Conservation (phyloP, 2,888 invertebrate genomes). For the Strigamia crassipes region DNA sequence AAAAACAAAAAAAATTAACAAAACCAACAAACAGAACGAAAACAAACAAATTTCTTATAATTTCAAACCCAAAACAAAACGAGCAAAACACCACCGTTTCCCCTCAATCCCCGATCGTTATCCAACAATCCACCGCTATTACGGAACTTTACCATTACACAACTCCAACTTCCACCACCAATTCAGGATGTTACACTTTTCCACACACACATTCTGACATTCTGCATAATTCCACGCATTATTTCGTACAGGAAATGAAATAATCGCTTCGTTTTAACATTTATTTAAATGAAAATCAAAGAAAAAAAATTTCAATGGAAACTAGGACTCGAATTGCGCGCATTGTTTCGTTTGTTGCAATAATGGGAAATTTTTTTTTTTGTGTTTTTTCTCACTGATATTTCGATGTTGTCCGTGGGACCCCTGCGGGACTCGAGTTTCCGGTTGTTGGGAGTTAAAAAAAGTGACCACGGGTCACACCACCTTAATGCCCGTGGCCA, state of each 20-base stretch:
- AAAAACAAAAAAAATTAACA: too few relatives aligned
- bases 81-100: too few relatives aligned
- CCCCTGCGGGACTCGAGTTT: not conserved
- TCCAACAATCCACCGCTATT: not conserved
- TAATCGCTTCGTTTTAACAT: too few relatives aligned
- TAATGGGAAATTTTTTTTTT: not conserved
- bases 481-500: conserved; percentile 4
- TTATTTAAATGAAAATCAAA: too few relatives aligned
- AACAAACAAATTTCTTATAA: too few relatives aligned
- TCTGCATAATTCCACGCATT: too few relatives aligned
- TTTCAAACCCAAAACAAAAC: too few relatives aligned
- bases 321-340: not conserved
- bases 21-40: too few relatives aligned
- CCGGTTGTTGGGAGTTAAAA: not conserved
- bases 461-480: conserved; percentile 3
- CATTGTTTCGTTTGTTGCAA: not conserved
- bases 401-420: not conserved
- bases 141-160: not conserved
- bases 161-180: not conserved
- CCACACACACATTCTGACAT: too few relatives aligned
- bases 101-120: not conserved
- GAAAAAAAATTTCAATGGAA: not conserved
- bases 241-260: not conserved
- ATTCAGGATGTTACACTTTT: not conserved
- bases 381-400: not conserved